phyloP scores from a whole-genome alignment of 1,140 invertebrate genomes.

The Drosophila albomicans region DNA sequence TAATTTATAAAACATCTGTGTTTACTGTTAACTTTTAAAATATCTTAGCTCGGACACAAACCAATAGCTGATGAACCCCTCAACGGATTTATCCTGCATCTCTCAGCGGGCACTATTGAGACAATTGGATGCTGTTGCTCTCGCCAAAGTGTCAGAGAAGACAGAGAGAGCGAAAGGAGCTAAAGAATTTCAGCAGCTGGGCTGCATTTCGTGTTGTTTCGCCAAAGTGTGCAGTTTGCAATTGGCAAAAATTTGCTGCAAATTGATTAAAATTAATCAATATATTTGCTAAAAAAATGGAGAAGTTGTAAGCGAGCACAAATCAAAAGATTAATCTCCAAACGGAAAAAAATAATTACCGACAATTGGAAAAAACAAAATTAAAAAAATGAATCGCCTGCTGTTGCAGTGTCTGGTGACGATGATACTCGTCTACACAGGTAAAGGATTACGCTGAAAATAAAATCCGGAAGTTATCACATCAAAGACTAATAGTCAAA shows the following conservation, averaged over 20 bases:
- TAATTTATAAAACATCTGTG: background rate
- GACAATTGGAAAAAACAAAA: conserved; percentile 10
- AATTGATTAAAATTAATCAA: conserved; percentile 24
- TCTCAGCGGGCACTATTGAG: conserved; percentile 29
- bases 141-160: conserved; percentile 23
- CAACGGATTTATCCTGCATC: conserved; percentile 2
- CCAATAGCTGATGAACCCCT: background rate
- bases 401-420: conserved; percentile 73
- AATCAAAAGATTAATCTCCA: conserved; percentile 8
- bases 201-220: conserved; percentile 74
- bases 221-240: conserved; percentile 70
- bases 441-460: conserved; percentile 34
- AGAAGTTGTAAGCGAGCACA: conserved; percentile 22
- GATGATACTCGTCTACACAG: conserved; percentile 77
- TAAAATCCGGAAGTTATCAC: background rate
- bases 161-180: conserved; percentile 45
- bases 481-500: background rate
- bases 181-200: conserved; percentile 58
- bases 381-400: conserved; percentile 73
- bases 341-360: conserved; percentile 2
- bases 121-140: conserved; percentile 39
- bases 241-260: conserved; percentile 13
- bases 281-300: conserved; percentile 46
- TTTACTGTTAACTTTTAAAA: background rate
- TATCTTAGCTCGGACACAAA: conserved; percentile 12